A percentile compares a stretch with the other conserved stretches of the same genome.
Conservation (phyloP, 2,797 vertebrate genomes). For the Gymnothorax reevesii region DNA sequence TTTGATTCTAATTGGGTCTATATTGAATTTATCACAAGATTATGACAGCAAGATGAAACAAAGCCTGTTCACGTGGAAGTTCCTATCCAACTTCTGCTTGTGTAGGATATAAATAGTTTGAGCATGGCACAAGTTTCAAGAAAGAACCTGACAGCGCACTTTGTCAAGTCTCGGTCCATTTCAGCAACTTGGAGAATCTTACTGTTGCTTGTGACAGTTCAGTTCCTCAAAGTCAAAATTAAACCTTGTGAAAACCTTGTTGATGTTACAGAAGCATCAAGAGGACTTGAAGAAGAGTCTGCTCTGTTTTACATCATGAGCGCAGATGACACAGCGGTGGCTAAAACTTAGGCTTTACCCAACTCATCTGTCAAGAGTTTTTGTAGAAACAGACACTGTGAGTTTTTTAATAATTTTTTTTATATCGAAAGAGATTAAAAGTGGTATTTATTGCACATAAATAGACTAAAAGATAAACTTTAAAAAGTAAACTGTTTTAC, state of each 20-base stretch:
- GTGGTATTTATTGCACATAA: not conserved
- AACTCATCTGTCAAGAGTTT: not conserved
- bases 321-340: not conserved
- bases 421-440: not conserved
- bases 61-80: not conserved
- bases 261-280: not conserved
- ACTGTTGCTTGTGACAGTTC: not conserved
- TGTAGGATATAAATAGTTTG: not conserved
- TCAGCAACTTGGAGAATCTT: not conserved
- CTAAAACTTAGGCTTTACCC: not conserved
- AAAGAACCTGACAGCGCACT: not conserved
- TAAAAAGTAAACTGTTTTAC: not conserved
- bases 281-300: not conserved
- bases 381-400: not conserved
- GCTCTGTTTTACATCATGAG: not conserved
- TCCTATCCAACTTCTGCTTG: not conserved
- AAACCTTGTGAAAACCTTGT: not conserved
- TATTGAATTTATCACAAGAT: not conserved
- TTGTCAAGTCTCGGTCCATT: not conserved
- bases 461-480: not conserved
- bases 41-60: not conserved
- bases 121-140: not conserved
- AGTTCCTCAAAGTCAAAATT: not conserved
- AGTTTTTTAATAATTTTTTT: not conserved
- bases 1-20: not conserved